Evolutionary conservation across 2,113 vertebrate species (phyloP).

Genomic region (Arenaria interpres): DNA sequence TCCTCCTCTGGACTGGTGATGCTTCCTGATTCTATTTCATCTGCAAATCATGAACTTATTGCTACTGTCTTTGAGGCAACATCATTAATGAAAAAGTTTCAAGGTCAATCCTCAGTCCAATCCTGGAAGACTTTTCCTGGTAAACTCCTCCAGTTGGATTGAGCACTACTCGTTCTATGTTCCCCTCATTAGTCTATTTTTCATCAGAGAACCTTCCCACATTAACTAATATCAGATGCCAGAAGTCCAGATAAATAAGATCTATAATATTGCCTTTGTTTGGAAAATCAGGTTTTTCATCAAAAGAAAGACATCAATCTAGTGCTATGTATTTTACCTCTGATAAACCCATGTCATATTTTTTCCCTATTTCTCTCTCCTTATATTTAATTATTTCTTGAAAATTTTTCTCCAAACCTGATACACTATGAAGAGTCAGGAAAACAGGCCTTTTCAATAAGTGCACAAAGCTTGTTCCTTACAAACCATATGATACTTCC

Average conservation of each 20-base stretch:
- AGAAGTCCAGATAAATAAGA: neutral
- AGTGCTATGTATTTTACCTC: neutral
- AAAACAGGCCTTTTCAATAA: slow-evolving; percentile 8
- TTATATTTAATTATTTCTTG: neutral
- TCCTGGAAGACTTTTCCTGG: neutral
- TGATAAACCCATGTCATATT: neutral
- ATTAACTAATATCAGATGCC: neutral
- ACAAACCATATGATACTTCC: neutral
- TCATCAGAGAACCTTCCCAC: neutral
- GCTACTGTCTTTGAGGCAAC: neutral
- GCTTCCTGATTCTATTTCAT: neutral
- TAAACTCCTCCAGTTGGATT: neutral
- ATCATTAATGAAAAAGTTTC: neutral
- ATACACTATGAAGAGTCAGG: neutral
- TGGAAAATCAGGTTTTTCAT: neutral
- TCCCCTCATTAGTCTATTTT: neutral
- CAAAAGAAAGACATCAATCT: neutral
- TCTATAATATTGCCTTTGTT: neutral
- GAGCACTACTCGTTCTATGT: neutral
- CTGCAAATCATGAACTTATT: neutral
- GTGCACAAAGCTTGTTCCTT: neutral
- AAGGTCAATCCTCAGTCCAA: neutral
- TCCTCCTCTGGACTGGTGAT: neutral
- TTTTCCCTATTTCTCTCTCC: neutral
- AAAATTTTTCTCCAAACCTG: neutral